A percentile compares a stretch with the other conserved stretches of the same genome.
phyloP scores from a whole-genome alignment of 1,140 invertebrate species.

The Macrocentrus cingulum region DNA sequence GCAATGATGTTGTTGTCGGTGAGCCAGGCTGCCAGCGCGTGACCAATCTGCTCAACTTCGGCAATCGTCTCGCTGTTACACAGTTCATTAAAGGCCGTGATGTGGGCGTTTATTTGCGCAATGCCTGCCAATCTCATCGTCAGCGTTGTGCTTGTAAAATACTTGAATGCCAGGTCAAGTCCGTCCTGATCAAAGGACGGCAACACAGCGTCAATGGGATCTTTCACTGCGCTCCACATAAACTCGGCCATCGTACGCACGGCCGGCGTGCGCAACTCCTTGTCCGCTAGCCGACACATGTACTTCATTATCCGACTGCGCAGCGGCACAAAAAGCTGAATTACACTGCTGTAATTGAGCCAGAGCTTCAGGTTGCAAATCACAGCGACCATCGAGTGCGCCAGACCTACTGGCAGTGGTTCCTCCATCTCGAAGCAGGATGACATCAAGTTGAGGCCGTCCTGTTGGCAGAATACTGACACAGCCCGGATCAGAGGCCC shows the following conservation, averaged over 20 bases:
- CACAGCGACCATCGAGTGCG: slow-evolving; percentile 86
- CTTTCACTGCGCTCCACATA: slow-evolving; percentile 92
- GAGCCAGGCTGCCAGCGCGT: slow-evolving; percentile 84
- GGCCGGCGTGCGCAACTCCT: slow-evolving; percentile 81
- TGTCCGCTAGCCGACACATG: slow-evolving; percentile 90
- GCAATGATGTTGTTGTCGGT: slow-evolving; percentile 89
- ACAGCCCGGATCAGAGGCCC: slow-evolving; percentile 86
- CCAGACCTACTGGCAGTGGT: slow-evolving; percentile 79
- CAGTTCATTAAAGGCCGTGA: slow-evolving; percentile 86
- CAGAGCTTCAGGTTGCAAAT: slow-evolving; percentile 92
- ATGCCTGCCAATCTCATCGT: slow-evolving; percentile 90
- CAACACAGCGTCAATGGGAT: slow-evolving; percentile 83
- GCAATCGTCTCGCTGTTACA: slow-evolving; percentile 83
- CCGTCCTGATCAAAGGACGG: slow-evolving; percentile 85
- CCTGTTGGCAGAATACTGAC: slow-evolving; percentile 86
- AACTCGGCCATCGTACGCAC: slow-evolving; percentile 93
- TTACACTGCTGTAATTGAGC: slow-evolving; percentile 87
- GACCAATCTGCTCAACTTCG: slow-evolving; percentile 81
- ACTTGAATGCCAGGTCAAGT: slow-evolving; percentile 89
- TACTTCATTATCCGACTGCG: slow-evolving; percentile 84
- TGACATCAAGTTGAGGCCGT: slow-evolving; percentile 83
- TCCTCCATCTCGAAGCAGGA: slow-evolving; percentile 81
- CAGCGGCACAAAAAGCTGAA: slow-evolving; percentile 84
- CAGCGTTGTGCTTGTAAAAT: slow-evolving; percentile 89
- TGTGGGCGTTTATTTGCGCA: slow-evolving; percentile 92